Evolutionary conservation across 2,113 vertebrate species (phyloP).

Genomic region (Desmodus rotundus): DNA sequence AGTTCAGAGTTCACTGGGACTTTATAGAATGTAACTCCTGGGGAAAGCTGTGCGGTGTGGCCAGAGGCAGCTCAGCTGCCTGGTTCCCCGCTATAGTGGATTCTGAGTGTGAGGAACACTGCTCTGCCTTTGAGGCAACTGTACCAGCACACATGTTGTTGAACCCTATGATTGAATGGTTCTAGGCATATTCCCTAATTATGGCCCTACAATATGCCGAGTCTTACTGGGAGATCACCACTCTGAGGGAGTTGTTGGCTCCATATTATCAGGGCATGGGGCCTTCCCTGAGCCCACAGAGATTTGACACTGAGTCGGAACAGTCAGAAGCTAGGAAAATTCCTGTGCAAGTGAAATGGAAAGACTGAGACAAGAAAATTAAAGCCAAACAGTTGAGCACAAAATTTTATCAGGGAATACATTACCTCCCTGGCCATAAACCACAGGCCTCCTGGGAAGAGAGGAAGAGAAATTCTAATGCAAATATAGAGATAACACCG

Average conservation of each 20-base stretch:
- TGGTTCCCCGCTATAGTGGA: not conserved
- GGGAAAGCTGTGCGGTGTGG: not conserved
- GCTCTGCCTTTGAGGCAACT: not conserved
- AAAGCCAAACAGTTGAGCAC: no score
- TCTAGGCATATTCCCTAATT: not conserved
- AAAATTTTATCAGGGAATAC: no score
- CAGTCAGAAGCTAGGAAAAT: no score
- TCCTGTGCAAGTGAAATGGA: no score
- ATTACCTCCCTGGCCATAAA: no score
- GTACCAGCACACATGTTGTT: not conserved
- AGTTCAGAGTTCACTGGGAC: not conserved
- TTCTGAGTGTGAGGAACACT: not conserved
- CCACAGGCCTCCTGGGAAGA: no score
- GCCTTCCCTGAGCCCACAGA: not conserved
- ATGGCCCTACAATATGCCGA: accelerated
- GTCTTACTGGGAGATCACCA: not conserved
- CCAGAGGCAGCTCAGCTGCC: not conserved
- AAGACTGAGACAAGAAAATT: no score
- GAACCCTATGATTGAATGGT: not conserved
- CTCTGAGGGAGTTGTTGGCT: not conserved
- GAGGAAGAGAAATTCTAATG: no score
- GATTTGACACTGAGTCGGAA: not conserved
- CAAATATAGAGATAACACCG: no score
- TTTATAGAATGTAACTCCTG: not conserved
- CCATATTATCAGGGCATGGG: not conserved